phyloP scores from a whole-genome alignment of 2,113 vertebrate species.

The Pedetes capensis region DNA sequence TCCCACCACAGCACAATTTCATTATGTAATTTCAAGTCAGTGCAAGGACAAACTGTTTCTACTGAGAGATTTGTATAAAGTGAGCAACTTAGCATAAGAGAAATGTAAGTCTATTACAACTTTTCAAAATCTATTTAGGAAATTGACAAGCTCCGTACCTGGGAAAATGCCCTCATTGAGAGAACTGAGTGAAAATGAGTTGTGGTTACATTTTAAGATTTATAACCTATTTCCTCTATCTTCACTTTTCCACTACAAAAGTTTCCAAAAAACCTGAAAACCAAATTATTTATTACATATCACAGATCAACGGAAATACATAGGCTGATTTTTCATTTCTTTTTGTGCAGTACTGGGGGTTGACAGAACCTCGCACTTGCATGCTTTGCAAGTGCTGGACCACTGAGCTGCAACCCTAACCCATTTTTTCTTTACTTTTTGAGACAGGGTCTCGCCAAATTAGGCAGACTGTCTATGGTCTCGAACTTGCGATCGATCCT shows the following conservation, averaged over 20 bases:
- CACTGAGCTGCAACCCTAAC: too few species aligned
- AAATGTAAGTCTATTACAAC: not conserved
- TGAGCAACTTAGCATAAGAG: not conserved
- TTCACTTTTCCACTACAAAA: not conserved
- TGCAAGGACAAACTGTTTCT: not conserved
- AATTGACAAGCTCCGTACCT: not conserved
- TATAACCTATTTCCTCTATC: not conserved
- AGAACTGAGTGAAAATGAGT: not conserved
- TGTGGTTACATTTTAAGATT: not conserved
- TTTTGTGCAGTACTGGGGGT: too few species aligned
- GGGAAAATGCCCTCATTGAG: not conserved
- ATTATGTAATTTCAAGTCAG: not conserved
- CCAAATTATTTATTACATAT: conserved; percentile 14
- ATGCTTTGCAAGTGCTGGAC: too few species aligned
- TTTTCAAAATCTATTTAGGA: not conserved
- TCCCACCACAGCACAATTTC: not conserved
- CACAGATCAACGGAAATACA: not conserved
- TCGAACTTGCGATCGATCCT: too few species aligned
- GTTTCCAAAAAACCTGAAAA: not conserved
- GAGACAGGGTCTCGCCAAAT: too few species aligned
- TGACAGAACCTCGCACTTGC: too few species aligned
- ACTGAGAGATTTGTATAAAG: not conserved
- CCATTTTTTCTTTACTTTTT: too few species aligned
- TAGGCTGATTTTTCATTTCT: not conserved
- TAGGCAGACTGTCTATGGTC: too few species aligned